Base-by-base conservation (phyloP, 1,140 invertebrate species). In the Conus ventricosus region DNA sequence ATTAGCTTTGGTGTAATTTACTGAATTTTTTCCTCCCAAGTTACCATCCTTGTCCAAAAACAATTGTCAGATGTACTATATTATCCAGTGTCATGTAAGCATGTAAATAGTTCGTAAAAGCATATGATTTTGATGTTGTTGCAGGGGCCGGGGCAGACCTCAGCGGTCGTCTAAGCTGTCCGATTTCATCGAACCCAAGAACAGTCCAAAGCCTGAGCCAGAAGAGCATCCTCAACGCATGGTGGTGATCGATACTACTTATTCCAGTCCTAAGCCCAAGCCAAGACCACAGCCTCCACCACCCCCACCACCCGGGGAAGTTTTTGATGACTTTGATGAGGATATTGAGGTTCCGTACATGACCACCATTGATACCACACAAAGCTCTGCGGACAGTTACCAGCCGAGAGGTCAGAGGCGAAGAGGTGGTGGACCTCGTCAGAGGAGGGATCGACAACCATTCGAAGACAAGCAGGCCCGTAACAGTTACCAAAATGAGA, bases 241-340 rank as follows among this genome's bases (percentile, higher is more conserved):
- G 87, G 89, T 88, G 55, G 88, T 90, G 8, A 90, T 90, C 54
- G 89, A 90, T 53, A 90, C 89, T 20, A 78, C 85, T 27, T 51
- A 87, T 54, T 27, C 54, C 15, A 20, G 82, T 13, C 27, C 54
- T 0, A 75, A 57, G 6, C 71, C 15, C 15, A 76, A 78, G n/a
- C 6, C 57, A 11, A 55, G 25, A 10, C 84, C 84, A 53, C 27
- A 53, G 23, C 80, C 80, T 3, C 80, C 80, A 13, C 39, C 15
- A 55, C 76, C 76, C 76, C 81, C 51, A 25, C 82, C 82, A 63
- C 78, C 25, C 20, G 27, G 11, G 20, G 82, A 84, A 27, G 15
- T 71, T 6, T 87, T 78, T 80, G 85, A 87, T 4, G 85, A 87
- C 75, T 87, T 75, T 80, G 85, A 87, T n/a, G 85, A 87, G 15